Conservation (phyloP, 2,797 vertebrate species). For the Australoheros facetus region DNA sequence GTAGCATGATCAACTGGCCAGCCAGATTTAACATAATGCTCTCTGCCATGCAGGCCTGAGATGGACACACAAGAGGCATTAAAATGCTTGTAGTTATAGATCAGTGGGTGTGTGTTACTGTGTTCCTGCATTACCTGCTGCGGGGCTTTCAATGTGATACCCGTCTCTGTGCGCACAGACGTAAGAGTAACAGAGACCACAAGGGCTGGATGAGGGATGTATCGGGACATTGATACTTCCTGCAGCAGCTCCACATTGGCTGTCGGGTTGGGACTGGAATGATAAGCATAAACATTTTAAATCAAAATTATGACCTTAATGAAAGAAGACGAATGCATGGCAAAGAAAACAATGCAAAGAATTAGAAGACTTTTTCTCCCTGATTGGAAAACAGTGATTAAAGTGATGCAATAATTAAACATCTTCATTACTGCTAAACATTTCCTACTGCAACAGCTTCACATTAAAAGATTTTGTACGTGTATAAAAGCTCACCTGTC, state of each 20-base stretch:
- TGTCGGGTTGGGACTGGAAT: constrained; percentile 85
- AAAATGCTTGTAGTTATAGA: not conserved
- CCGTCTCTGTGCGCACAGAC: constrained; percentile 96
- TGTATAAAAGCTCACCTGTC: constrained; percentile 83
- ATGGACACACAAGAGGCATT: not conserved
- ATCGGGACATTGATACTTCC: constrained; percentile 98
- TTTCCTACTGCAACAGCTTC: not conserved
- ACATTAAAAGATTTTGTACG: not conserved
- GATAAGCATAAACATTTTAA: not conserved
- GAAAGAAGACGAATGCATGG: not conserved
- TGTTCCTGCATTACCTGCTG: constrained; percentile 87
- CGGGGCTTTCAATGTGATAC: constrained; percentile 95
- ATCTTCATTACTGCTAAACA: not conserved
- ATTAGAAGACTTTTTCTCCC: not conserved
- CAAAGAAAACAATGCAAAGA: not conserved
- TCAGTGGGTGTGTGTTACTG: not conserved
- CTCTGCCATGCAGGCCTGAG: constrained; percentile 93
- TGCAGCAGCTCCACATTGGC: constrained; percentile 92
- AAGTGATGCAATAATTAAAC: no score
- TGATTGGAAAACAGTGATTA: not conserved
- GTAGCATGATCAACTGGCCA: constrained; percentile 98
- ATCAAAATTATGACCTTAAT: not conserved
- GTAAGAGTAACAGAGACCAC: constrained; percentile 97
- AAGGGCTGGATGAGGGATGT: constrained; percentile 96
- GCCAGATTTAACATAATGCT: constrained; percentile 99